Evolutionary conservation across 2,797 vertebrate species (phyloP), one percentile per base, ranked within the genome.

Genomic region (Linurgus olivaceus): DNA sequence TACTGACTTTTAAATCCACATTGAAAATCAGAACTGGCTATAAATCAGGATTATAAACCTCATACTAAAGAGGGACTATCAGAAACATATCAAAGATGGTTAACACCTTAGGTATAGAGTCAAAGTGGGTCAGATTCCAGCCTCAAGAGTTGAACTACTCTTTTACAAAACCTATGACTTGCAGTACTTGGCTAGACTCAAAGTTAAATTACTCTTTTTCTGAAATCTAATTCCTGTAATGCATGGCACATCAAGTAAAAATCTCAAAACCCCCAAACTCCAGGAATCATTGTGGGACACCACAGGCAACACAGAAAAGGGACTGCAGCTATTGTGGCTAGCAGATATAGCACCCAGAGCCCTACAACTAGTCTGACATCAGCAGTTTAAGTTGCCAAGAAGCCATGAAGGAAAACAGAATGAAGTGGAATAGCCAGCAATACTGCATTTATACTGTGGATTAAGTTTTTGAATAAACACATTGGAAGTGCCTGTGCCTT

Each of bases 401-500:
- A 78, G 29, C 23, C 54, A 31, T 1, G 1, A 80, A 66, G 48
- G 37, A 85, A 83, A 50, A 61, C 21, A 79, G 45, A 85, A 82
- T 19, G 19, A 65, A 89, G 23, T 38, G 25, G 47, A 82, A 55
- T 14, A 28, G 50, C 28, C 33, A 92, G 31, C 37, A 63, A 59
- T 75, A 82, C 31, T 74, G 40, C 2, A 1, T 65, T 90, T 71
- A 81, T 38, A 74, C 28, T 17, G 33, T 38, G 33, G 45, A 55
- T 71, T 62, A 50, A 45, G 26, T 67, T 83, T 86, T 89, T 76
- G 58, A n/a, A 84, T 52, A 76, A 93, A 55, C 62, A 82, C 67
- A 33, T 25, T 50, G 15, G n/a, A 92, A 61, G 35, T 62, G 17
- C 29, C 15, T 62, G 29, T 88, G 47, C n/a, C 51, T 73, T 93